Base-by-base conservation (phyloP, 2,888 invertebrate genomes). In the Elmis aenea region DNA sequence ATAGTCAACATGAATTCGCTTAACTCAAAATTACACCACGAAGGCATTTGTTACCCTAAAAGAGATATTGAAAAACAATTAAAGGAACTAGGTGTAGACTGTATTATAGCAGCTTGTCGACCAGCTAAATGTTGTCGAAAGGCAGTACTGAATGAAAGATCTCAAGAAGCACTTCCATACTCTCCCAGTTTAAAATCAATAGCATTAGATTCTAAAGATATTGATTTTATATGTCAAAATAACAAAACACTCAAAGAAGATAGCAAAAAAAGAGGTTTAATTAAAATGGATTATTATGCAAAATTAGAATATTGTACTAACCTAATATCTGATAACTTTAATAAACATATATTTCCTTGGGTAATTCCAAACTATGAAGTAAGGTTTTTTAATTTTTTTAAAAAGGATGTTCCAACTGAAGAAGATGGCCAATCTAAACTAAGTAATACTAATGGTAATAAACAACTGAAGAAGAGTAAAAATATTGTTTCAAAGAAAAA, bases 171-270 rank as follows among this genome's bases (percentile, higher is more conserved):
- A 10, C 25, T 42, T 8, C 52, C 52, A 1, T 48, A 43, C 22
- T 42, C 42, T 24, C 48, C 50, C 10, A 52, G 52, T 29, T 33
- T 52, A 5, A 45, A 35, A 12, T 51, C 51, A n/a, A 37, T 52
- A 21, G 51, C 51, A 4, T 22, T 47, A 9, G 36, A 42, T 8
- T 33, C 35, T 13, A 26, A 25, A 10, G 39, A 42, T 25, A 11
- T 36, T n/a, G 24, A 26, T 9, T 25, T 9, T 22, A 33, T 38
- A 15, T 24, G 10, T 13, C 18, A 39, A 8, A 38, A 28, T 5
- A 33, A 33, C 6, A 33, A 33, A 37, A 40, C 13, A 26, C 29
- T 2, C 20, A 2, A 8, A n/a, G 12, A n/a, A 16, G 2, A 14
- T 27, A 5, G 4, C 12, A 12, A 28, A 30, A 3, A 6, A 2